These are phyloP conservation scores for Aporrectodea caliginosa DNA, from an alignment of 1,140 invertebrate species.

Conservation along the genomic window DNA sequence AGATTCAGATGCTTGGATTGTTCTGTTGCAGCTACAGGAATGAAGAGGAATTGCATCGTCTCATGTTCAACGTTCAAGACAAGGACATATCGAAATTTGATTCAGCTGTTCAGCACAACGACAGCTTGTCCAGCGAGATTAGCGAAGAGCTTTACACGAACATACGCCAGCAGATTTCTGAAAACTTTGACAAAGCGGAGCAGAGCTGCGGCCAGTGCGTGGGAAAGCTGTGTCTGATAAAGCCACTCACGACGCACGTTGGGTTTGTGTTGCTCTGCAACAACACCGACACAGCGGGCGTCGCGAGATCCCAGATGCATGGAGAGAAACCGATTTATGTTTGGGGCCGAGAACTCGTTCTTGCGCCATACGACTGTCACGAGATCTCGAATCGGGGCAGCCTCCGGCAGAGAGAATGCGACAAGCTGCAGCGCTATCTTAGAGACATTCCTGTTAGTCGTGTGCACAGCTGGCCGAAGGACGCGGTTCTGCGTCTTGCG, in stretches of 20 bases:
- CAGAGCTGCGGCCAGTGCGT: neutral
- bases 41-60: neutral
- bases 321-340: neutral
- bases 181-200: neutral
- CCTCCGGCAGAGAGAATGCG: neutral
- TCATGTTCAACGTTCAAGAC: neutral
- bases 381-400: neutral
- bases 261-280: neutral
- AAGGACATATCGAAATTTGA: neutral
- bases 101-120: neutral
- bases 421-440: neutral
- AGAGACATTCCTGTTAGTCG: neutral
- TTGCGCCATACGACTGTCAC: neutral
- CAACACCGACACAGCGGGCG: neutral
- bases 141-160: neutral
- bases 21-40: neutral
- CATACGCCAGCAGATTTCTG: neutral
- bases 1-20: too few relatives aligned
- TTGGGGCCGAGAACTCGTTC: neutral
- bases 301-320: neutral
- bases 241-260: neutral
- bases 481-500: neutral
- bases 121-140: neutral
- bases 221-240: neutral
- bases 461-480: slow-evolving; percentile 7